Evolutionary conservation across 2,797 vertebrate species (phyloP).

Genomic region (Siniperca obscura): DNA sequence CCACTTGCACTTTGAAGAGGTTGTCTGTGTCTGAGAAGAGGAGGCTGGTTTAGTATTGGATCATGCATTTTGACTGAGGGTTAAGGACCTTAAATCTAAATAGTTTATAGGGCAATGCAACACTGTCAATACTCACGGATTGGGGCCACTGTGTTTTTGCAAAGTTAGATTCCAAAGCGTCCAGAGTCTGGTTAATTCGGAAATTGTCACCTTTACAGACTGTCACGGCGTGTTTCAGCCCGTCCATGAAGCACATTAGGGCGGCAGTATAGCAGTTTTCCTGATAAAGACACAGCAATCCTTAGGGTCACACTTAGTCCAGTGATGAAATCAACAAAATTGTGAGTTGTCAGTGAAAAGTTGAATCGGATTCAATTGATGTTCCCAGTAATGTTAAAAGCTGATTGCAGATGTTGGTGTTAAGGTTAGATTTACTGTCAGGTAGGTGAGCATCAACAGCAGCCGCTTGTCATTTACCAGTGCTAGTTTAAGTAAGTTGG

Average conservation of each 20-base stretch:
- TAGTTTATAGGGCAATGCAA: neutral
- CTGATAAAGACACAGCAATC: conserved; percentile 43
- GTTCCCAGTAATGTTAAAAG: neutral
- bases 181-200: accelerated
- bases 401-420: neutral
- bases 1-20: neutral
- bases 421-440: neutral
- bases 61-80: conserved; percentile 4
- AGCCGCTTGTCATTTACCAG: neutral
- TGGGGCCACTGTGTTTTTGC: no score
- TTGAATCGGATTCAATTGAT: neutral
- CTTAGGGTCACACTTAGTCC: neutral
- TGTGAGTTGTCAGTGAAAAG: neutral
- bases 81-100: neutral
- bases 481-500: neutral
- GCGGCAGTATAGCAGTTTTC: accelerated
- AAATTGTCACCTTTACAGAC: accelerated
- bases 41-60: conserved; percentile 14
- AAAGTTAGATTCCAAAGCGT: accelerated
- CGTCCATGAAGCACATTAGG: accelerated
- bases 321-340: neutral
- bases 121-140: conserved; percentile 18
- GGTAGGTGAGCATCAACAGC: neutral
- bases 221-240: accelerated
- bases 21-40: neutral